Percentiles rank a stretch among this genome's conserved stretches.
phyloP scores from a whole-genome alignment of 2,888 invertebrate species.

The Drosophila limbata region DNA sequence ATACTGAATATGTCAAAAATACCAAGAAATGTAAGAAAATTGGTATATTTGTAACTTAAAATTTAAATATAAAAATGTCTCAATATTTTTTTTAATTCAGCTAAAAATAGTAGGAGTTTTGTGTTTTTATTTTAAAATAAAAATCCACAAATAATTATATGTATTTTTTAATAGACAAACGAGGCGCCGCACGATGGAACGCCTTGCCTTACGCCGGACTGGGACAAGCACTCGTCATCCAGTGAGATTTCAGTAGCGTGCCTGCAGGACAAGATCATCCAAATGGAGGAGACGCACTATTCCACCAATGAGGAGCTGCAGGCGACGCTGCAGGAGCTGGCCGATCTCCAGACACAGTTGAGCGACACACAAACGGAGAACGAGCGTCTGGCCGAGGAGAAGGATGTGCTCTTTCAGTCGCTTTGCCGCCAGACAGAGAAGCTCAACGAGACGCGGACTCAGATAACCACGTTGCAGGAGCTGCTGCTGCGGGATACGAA shows the following conservation, averaged over 20 bases:
- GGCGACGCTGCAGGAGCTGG: constrained; percentile 96
- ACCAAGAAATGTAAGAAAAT: too few relatives aligned
- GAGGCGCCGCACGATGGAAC: constrained; percentile 85
- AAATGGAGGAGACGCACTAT: constrained; percentile 86
- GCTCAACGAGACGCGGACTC: constrained; percentile 92
- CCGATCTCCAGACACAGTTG: constrained; percentile 94
- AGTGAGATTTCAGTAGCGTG: constrained; percentile 97
- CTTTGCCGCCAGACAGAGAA: constrained; percentile 96
- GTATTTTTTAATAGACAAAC: constrained; percentile 10
- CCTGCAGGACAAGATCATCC: constrained; percentile 95
- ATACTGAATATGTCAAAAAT: too few relatives aligned
- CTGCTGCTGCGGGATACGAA: constrained; percentile 89
- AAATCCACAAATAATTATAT: too few relatives aligned
- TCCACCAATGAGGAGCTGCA: constrained; percentile 97
- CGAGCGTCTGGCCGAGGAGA: constrained; percentile 94
- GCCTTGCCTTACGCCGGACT: constrained; percentile 92
- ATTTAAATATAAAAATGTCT: too few relatives aligned
- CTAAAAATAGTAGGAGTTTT: too few relatives aligned
- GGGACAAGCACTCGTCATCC: constrained; percentile 96
- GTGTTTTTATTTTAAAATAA: too few relatives aligned
- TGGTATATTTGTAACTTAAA: too few relatives aligned
- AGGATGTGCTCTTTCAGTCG: constrained; percentile 94
- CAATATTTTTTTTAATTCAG: too few relatives aligned
- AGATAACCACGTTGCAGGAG: constrained; percentile 94
- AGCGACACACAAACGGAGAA: constrained; percentile 95